Evolutionary conservation across 2,797 vertebrate genomes (phyloP), one percentile per base, ranked within the genome.

Genomic region (Crenuchus spilurus): DNA sequence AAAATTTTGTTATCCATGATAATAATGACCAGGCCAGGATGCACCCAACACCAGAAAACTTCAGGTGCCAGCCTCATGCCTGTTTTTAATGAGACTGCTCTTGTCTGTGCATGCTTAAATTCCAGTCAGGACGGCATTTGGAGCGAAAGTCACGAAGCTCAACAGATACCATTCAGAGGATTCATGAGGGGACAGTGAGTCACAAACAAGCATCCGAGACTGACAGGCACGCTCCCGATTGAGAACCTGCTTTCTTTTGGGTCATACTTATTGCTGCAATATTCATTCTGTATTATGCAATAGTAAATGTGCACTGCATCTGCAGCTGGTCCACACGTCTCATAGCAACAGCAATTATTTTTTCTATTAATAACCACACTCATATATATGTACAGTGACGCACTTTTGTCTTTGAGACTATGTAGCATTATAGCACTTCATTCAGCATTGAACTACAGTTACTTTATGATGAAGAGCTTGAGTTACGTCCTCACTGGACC

Each of bases 321-420:
- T 69, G 74, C 58, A 70, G 74, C 58, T 63, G 48, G 65, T 44
- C 57, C 39, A 58, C 44, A 44, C 46, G 73, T 75, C 66, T 70
- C 74, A 75, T 75, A 66, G 74, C 74, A 75, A 75, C 74, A 63
- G 74, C 74, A 75, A 75, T 75, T 75, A 75, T 75, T 75, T 75
- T n/a, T 75, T 63, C 74, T 75, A 75, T 62, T 70, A 69, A 75
- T 75, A 75, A 75, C 58, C 26, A 2, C 20, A 6, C 57, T 54
- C 66, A 20, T 62, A 62, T 41, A 54, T 69, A 70, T n/a, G n/a
- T 37, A 52, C 22, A 55, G 35, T 7, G 22, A 49, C 48, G 52
- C 64, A 42, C 24, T 68, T 74, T 60, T 14, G 14, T 55, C 35
- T 66, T 14, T 14, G 48, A 35, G 20, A 3, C 10, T 60, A 37